Base-by-base conservation (phyloP, 2,888 invertebrate genomes). In the Pristionchus fissidentatus region DNA sequence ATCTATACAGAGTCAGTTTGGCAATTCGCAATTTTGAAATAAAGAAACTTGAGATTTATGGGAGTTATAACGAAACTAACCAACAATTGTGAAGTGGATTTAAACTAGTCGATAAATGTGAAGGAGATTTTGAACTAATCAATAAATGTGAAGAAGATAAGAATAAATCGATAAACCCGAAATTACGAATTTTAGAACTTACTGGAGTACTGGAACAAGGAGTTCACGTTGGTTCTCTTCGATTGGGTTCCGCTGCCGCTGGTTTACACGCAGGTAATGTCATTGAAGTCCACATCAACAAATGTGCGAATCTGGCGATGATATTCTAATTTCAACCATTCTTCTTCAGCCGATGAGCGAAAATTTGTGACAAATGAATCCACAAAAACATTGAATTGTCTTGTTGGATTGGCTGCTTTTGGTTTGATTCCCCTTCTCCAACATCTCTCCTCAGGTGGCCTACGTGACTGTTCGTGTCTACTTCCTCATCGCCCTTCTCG, bases 171-270 rank as follows among this genome's bases (percentile, higher is more conserved):
- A n/a, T n/a, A n/a, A n/a, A n/a, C n/a, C n/a, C n/a, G n/a, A n/a
- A n/a, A 60, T 60, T 60, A n/a, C 32, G 38, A 66, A n/a, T 52
- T 60, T 19, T 43, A 80, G 80, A 57, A 80, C n/a, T 29, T 80
- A 5, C 60, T 80, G 41, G 60, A 60, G 13, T 66, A 52, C 22
- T 66, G 81, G 81, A 66, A 66, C 13, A 46, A 49, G 35, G 66
- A 82, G 29, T 82, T 82, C 66, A 82, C 62, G 15, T 35, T 82
- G 15, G 66, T 82, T 82, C 81, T 82, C 66, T 82, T 66, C 52
- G 81, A 82, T 66, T 82, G 81, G 81, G 81, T 82, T 38, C 81
- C 81, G 35, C 46, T 82, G 8, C 81, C 81, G 10, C 62, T 82
- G 3, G 81, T 82, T 35, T 82, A 82, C 66, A 82, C 81, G 13